Evolutionary conservation across 2,888 invertebrate genomes (phyloP), one percentile per base, ranked within the genome.

Genomic region (Proisotoma minuta): DNA sequence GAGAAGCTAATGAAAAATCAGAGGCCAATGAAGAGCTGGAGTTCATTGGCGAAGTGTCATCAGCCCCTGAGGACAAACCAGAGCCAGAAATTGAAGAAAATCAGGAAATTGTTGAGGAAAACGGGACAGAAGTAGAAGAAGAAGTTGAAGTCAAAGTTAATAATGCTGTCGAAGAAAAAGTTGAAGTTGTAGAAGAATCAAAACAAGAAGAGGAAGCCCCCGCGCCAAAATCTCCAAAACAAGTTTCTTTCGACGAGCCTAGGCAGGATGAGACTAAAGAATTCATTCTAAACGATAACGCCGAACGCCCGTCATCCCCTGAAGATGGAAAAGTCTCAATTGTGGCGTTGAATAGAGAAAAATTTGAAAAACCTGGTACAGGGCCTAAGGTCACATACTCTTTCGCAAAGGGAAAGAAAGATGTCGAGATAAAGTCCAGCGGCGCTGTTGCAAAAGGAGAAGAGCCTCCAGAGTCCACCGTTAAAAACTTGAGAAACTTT

Each of bases 401-500:
- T 23, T 47, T 62, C 15, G 34, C 8, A 15, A 47, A 39, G 62
- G 34, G 34, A 15, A 47, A 39, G 62, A 51, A 39, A 54, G 43
- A 28, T 58, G n/a, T n/a, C n/a, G n/a, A n/a, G n/a, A n/a, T n/a
- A n/a, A n/a, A n/a, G n/a, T n/a, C n/a, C n/a, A 39, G n/a, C 18
- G 34, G 34, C 34, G 34, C 8, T 15, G 34, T 34, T 15, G 34
- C 34, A 15, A 18, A 26, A 22, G 3, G 2, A n/a, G 54, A n/a
- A 15, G 54, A 34, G 23, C 22, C 54, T 39, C n/a, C 29, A 26
- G 54, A 54, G 29, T 39, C 54, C 18, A 34, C 54, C 60, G 68
- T 68, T 5, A 63, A 61, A 43, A 63, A 64, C 22, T 43, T 68
- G 12, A 62, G 58, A 39, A 62, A 63, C 20, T 61, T 63, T 40